These are phyloP conservation scores for Mandrillus leucophaeus DNA, from an alignment of 2,113 vertebrate species.

Conservation along the genomic window DNA sequence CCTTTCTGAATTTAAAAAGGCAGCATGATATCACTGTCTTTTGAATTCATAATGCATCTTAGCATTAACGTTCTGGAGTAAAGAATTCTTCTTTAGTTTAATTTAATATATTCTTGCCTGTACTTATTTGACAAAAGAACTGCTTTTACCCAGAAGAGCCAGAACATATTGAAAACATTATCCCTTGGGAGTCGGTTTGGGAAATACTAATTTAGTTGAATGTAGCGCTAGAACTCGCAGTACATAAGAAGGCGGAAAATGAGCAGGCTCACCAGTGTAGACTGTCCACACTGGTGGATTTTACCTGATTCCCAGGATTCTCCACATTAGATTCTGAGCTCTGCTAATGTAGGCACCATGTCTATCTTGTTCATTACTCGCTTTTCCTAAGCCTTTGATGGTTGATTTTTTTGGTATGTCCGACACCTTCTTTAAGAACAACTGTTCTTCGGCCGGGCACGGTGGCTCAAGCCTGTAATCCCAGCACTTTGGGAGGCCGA, in stretches of 20 bases:
- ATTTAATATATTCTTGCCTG: constrained; percentile 1
- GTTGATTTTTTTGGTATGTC: background rate
- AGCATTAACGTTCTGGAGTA: background rate
- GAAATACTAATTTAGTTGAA: background rate
- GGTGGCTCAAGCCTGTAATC: no score
- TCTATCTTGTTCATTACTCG: rapidly evolving
- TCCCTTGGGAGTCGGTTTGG: background rate
- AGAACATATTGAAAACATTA: background rate
- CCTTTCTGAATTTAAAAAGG: constrained; percentile 31
- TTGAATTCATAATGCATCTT: background rate
- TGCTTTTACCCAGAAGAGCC: background rate
- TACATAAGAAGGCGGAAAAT: rapidly evolving
- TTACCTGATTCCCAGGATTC: background rate
- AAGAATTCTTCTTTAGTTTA: background rate
- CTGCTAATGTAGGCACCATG: no score
- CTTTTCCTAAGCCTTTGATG: background rate
- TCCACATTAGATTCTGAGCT: background rate
- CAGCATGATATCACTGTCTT: background rate
- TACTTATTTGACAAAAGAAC: background rate
- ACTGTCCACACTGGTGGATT: background rate
- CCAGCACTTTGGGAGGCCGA: no score
- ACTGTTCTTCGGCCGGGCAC: no score
- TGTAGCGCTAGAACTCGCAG: background rate
- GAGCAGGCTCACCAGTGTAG: background rate
- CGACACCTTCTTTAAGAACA: background rate